Percentiles rank a stretch among this genome's conserved stretches.
These are phyloP conservation scores for Lacerta viridis DNA, from an alignment of 2,797 vertebrate species.

Conservation along the genomic window DNA sequence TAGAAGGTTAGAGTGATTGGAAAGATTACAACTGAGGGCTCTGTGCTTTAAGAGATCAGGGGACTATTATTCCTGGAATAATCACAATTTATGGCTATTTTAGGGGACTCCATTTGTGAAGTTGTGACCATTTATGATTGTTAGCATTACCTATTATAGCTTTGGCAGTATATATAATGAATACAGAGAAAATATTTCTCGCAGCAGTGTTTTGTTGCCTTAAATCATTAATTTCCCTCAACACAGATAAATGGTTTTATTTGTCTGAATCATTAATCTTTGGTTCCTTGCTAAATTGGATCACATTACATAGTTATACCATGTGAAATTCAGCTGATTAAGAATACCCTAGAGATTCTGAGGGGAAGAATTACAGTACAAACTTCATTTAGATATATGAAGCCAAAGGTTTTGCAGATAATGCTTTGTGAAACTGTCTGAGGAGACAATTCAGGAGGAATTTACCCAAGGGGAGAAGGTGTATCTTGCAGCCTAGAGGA, in stretches of 20 bases:
- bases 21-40: background rate
- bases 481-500: too few species aligned
- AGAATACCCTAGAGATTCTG: slow-evolving; percentile 51
- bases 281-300: slow-evolving; percentile 50
- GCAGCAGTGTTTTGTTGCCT: slow-evolving; percentile 36
- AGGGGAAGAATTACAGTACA: slow-evolving; percentile 55
- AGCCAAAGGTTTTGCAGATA: slow-evolving; percentile 24
- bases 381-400: slow-evolving; percentile 62
- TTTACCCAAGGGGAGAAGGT: too few species aligned
- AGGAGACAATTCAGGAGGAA: background rate
- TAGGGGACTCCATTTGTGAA: background rate
- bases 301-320: slow-evolving; percentile 44
- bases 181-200: background rate
- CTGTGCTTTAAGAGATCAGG: background rate
- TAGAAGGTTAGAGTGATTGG: background rate
- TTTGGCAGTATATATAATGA: slow-evolving; percentile 34
- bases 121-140: slow-evolving; percentile 20
- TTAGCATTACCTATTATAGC: background rate
- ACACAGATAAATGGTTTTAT: slow-evolving; percentile 46
- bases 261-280: slow-evolving; percentile 46
- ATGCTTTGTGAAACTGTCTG: slow-evolving; percentile 48
- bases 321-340: slow-evolving; percentile 57
- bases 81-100: slow-evolving; percentile 11
- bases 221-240: slow-evolving; percentile 36
- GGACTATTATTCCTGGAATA: background rate